These are phyloP conservation scores for Ectropis grisescens DNA, from an alignment of 1,140 invertebrate species.

Conservation along the genomic window DNA sequence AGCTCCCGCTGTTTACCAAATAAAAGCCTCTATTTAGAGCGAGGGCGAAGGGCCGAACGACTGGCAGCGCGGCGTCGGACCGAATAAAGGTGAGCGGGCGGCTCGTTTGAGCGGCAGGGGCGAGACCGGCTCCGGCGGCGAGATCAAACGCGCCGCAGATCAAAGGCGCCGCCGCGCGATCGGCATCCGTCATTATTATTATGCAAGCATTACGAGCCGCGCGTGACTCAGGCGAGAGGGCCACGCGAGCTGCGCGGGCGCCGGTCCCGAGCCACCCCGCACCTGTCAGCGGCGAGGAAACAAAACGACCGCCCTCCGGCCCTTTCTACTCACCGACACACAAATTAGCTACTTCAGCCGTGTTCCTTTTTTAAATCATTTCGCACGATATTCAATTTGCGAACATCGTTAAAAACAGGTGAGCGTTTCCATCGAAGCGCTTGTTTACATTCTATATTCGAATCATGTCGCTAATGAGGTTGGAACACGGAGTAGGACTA, in stretches of 20 bases:
- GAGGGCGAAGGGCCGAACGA: constrained; percentile 51
- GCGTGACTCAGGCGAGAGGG: constrained; percentile 64
- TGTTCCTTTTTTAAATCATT: constrained; percentile 20
- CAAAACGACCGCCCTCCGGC: constrained; percentile 16
- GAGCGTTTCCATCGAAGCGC: neutral
- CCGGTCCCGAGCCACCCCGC: constrained; percentile 23
- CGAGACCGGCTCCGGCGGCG: constrained; percentile 57
- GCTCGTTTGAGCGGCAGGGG: constrained; percentile 58
- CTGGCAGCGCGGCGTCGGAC: constrained; percentile 51
- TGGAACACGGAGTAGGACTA: constrained; percentile 1
- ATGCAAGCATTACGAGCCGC: constrained; percentile 67
- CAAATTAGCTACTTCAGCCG: no score
- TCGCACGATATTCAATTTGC: constrained; percentile 28
- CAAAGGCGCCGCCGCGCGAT: constrained; percentile 66
- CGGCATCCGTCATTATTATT: constrained; percentile 70
- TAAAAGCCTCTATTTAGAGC: constrained; percentile 60
- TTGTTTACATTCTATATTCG: constrained; percentile 15
- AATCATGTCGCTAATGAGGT: constrained; percentile 2
- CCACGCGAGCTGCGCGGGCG: constrained; percentile 58
- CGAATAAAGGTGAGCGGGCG: constrained; percentile 56
- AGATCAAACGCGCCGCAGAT: constrained; percentile 63
- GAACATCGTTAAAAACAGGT: constrained; percentile 3
- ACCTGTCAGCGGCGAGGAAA: constrained; percentile 32
- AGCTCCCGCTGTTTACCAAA: constrained; percentile 61
- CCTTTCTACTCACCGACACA: constrained; percentile 17